Base-by-base conservation (phyloP, 2,888 invertebrate species). In the Pteria penguin region DNA sequence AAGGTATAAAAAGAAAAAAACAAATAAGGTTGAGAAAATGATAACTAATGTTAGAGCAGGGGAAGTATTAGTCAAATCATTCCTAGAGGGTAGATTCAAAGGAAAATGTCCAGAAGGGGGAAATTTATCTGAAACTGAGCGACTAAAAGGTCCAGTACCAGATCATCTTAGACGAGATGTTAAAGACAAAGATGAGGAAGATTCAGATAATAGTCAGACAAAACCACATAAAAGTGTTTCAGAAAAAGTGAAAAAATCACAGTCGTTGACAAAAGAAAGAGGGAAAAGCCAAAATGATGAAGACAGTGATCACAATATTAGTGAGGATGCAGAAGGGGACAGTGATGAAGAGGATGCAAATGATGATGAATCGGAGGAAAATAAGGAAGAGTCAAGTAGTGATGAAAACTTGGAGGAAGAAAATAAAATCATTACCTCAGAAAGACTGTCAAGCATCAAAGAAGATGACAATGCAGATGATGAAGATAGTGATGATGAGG, bases 1-100 rank as follows among this genome's bases (percentile, higher is more conserved):
- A 5, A 81, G 89, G 22, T 87, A 85, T 67, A 85, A 86, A 65
- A 84, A 83, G 55, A 86, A 86, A 54, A 84, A 82, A 70, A 81
- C 80, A 29, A 82, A 80, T 14, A 80, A 81, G 52, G 80, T 74
- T 18, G 45, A 74, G 4, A 81, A 80, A 76, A 76, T 80, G 3
- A 80, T 78, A 24, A 78, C 82, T 2, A 86, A 87, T 75, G 80
- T 85, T 4, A 80, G 80, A 76, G 85, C 86, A 5, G 80, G 85
- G 14, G 83, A 86, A 60, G 81, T 73, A 14, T 66, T 87, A 69
- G 82, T 85, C 2, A 80, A 87, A 45, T 75, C 85, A 0, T 87
- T 84, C 57, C 75, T 87, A 22, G 76, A 81, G 54, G 76, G 78
- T 57, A 85, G 85, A 52, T 5, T 77, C 24, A 65, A 69, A 57